A percentile compares a stretch with the other conserved stretches of the same genome.
Conservation (phyloP, 2,113 vertebrate genomes). For the Saguinus imperator region DNA sequence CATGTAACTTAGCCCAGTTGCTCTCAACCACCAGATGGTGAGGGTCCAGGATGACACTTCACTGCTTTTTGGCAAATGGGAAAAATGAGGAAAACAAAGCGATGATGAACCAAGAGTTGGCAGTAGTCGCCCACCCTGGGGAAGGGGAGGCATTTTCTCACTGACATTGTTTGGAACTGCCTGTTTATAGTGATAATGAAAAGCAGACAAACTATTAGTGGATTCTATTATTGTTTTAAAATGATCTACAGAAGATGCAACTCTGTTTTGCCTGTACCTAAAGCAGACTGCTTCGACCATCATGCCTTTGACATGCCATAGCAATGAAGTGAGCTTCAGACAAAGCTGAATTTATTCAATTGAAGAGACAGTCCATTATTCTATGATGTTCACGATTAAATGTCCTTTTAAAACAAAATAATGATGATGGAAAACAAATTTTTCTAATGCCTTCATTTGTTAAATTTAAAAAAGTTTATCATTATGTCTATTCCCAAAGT, state of each 20-base stretch:
- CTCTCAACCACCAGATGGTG: no score
- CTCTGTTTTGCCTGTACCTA: not conserved
- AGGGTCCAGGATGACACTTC: no score
- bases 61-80: not conserved
- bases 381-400: not conserved
- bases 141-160: not conserved
- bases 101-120: not conserved
- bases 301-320: no score
- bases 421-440: not conserved
- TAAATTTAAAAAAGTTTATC: not conserved
- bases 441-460: not conserved
- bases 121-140: not conserved
- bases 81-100: not conserved
- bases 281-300: not conserved
- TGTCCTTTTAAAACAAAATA: constrained; percentile 29
- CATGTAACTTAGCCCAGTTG: not conserved
- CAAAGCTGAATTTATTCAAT: not conserved
- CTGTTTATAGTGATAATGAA: not conserved
- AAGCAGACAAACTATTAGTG: not conserved
- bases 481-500: not conserved
- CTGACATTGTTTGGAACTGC: not conserved
- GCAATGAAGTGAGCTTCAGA: not conserved
- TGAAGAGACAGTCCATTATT: not conserved
- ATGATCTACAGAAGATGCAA: not conserved
- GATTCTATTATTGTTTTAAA: not conserved